These are phyloP conservation scores for Bothrops jararaca DNA, from an alignment of 2,113 vertebrate genomes.

Conservation along the genomic window DNA sequence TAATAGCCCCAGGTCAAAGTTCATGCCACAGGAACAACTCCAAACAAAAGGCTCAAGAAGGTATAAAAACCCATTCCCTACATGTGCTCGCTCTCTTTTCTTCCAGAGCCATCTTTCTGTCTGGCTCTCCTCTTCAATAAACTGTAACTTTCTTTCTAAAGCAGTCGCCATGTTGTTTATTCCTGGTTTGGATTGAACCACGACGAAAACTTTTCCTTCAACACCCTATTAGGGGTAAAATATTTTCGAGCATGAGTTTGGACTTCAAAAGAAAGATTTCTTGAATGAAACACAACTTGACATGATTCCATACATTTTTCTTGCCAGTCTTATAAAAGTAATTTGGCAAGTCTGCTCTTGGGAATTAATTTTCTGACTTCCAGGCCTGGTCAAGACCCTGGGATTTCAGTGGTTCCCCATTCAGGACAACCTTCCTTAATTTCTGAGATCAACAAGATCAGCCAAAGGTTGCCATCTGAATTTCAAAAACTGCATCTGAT, in stretches of 20 bases:
- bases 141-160: no score
- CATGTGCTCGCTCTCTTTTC: no score
- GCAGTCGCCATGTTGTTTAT: no score
- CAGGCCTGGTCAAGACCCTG: neutral
- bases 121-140: no score
- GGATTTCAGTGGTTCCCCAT: neutral
- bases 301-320: neutral
- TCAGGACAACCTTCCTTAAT: neutral
- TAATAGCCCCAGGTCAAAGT: no score
- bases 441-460: neutral
- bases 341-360: neutral
- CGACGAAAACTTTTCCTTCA: no score
- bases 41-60: no score
- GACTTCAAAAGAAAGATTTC: neutral
- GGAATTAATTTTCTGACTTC: neutral
- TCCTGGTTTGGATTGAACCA: no score
- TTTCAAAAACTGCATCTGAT: neutral
- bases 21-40: no score
- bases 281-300: neutral
- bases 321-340: neutral
- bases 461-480: neutral
- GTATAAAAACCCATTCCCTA: no score
- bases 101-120: no score
- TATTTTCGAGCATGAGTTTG: neutral
- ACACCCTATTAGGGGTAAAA: neutral